Conservation (phyloP, 2,888 invertebrate species). For the Dicroscelio sp. region DNA sequence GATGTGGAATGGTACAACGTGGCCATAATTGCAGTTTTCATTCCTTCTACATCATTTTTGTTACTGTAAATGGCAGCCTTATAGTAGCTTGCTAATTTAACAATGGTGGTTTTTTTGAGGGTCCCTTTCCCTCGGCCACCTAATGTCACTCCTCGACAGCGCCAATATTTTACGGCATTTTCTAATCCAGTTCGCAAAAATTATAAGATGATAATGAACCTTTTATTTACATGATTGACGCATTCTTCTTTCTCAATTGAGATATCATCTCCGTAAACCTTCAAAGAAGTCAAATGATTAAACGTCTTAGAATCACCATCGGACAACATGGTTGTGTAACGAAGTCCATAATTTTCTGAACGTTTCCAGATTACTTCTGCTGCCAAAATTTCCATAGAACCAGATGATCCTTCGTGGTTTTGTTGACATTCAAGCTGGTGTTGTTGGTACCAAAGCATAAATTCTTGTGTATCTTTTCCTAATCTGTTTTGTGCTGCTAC, state of each 20-base stretch:
- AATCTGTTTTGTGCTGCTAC: background rate
- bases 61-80: background rate
- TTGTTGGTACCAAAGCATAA: background rate
- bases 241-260: constrained; percentile 5
- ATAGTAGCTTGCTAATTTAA: background rate
- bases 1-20: constrained; percentile 23
- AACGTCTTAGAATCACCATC: background rate
- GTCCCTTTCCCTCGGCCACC: background rate
- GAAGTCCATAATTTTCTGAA: background rate
- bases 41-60: background rate
- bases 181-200: background rate
- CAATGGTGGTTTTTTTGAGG: background rate
- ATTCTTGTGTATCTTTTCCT: background rate
- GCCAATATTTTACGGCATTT: background rate
- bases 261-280: background rate
- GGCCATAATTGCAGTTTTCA: background rate
- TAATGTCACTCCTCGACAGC: background rate
- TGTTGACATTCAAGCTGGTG: constrained; percentile 2
- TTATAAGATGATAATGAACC: background rate
- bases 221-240: background rate
- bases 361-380: background rate
- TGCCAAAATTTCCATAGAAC: constrained; percentile 2
- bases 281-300: background rate
- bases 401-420: background rate
- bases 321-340: background rate